Base-by-base conservation (phyloP, 2,888 invertebrate species). In the Aphidius colemani region DNA sequence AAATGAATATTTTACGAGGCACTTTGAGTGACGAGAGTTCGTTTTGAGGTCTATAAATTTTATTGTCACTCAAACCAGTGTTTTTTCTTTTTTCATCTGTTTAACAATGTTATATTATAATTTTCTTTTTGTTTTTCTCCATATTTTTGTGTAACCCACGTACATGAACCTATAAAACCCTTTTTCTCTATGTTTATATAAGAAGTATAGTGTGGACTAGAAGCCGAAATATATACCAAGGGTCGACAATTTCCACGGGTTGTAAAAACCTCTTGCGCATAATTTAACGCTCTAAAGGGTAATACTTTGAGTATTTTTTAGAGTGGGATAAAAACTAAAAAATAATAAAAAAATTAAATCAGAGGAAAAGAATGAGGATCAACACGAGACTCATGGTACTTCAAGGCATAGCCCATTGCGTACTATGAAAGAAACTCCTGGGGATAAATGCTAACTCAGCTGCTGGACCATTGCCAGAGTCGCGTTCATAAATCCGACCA, bases 231-330 rank as follows among this genome's bases (percentile, higher is more conserved):
- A 30, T 30, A 30, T 30, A 30, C 18, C 45, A 18, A 57, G 63
- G 64, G 46, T 63, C 61, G 71, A 65, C 73, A 71, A 75, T 76
- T 77, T 77, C 72, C 74, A 71, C 69, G 72, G 39, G 41, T 73
- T 75, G 72, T 75, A 77, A 78, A 79, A 79, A 75, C 72, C 73
- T 75, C 76, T 74, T 70, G 71, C 72, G 78, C 77, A 79, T 79
- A 79, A 79, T 79, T 79, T 78, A 78, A 68, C 79, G 74, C 73
- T 78, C 75, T 77, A 71, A 77, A 78, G 76, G 79, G 73, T 78
- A 78, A 78, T 79, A 74, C 70, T 30, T 30, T 30, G 30, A 30
- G 30, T 30, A 30, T 30, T 30, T 30, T 30, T 30, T 0, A 30
- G 30, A 30, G 30, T 30, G 30, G 30, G 30, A 5, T 30, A 30